These are phyloP conservation scores for Ciconia maguari DNA, from an alignment of 2,113 vertebrate species.

Conservation along the genomic window DNA sequence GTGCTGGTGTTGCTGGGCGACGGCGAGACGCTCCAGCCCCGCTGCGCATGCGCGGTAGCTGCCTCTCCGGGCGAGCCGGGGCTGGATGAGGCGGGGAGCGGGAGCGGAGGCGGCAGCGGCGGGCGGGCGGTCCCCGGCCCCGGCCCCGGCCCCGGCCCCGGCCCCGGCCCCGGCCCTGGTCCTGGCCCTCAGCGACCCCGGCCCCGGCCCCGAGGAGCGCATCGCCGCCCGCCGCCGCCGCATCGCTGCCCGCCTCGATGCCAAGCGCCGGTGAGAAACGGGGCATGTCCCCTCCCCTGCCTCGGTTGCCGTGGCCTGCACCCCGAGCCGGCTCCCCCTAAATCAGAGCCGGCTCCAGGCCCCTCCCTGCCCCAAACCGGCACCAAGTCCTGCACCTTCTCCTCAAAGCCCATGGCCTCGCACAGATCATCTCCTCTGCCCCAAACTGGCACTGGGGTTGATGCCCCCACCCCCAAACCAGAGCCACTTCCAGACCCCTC, in stretches of 20 bases:
- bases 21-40: too few relatives aligned
- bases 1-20: not conserved
- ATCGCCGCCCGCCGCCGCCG: conserved; percentile 76
- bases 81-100: not conserved
- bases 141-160: not conserved
- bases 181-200: not conserved
- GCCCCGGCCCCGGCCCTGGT: too few relatives aligned
- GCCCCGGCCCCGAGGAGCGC: conserved; percentile 67
- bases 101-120: not conserved
- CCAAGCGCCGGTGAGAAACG: conserved; percentile 68
- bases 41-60: not conserved
- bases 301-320: not conserved
- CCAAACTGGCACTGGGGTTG: too few relatives aligned
- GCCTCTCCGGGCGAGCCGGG: too few relatives aligned
- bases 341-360: too few relatives aligned
- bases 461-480: too few relatives aligned
- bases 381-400: too few relatives aligned
- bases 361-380: not conserved
- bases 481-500: too few relatives aligned
- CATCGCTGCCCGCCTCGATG: conserved; percentile 65
- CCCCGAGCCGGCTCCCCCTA: too few relatives aligned
- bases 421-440: not conserved
- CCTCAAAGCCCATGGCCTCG: rapidly evolving
- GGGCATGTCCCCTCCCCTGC: too few relatives aligned
- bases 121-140: not conserved